Evolutionary conservation across 2,113 vertebrate species (phyloP).

Genomic region (Jacana jacana): DNA sequence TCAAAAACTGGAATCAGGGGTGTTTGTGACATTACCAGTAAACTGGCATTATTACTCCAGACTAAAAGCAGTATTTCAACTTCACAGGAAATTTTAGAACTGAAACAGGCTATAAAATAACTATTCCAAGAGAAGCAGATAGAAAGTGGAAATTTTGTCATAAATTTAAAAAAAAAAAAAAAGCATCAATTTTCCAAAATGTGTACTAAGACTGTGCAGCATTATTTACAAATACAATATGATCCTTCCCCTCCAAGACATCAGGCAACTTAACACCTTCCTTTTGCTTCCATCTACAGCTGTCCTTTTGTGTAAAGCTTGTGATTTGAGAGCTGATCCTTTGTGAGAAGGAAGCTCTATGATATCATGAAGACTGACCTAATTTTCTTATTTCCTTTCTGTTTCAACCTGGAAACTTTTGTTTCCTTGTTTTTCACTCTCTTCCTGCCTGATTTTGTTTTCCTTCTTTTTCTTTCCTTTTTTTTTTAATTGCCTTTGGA

Average conservation of each 20-base stretch:
- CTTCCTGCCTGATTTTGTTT: neutral
- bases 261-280: neutral
- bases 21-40: too few species aligned
- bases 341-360: neutral
- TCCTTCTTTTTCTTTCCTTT: neutral
- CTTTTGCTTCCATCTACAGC: conserved; percentile 8
- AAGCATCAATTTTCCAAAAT: neutral
- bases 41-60: too few species aligned
- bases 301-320: neutral
- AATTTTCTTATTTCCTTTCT: neutral
- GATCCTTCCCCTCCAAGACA: neutral
- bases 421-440: neutral
- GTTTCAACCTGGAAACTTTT: neutral
- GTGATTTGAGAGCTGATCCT: neutral
- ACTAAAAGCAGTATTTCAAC: too few species aligned
- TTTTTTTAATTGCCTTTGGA: neutral
- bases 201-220: neutral
- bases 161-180: neutral
- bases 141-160: neutral
- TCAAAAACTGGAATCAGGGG: too few species aligned
- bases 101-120: too few species aligned
- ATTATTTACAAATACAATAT: neutral
- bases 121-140: neutral
- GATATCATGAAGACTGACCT: neutral
- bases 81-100: too few species aligned